These are phyloP conservation scores for Malthinus flaveolus DNA, from an alignment of 2,888 invertebrate species.

Conservation along the genomic window DNA sequence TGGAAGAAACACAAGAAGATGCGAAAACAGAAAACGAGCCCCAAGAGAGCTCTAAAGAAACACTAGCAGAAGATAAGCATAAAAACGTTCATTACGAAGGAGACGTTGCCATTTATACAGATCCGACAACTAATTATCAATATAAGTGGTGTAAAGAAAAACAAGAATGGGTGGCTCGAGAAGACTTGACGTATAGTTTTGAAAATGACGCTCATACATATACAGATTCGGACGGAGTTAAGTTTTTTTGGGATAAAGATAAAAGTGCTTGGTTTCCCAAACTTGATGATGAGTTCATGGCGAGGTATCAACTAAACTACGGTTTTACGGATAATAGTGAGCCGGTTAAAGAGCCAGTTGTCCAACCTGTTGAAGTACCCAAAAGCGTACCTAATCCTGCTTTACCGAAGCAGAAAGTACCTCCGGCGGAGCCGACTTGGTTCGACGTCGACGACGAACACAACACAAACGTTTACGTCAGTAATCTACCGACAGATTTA, in stretches of 20 bases:
- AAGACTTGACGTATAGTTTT: slow-evolving; percentile 62
- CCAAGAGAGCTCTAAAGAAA: not conserved
- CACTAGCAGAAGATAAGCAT: not conserved
- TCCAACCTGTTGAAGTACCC: slow-evolving; percentile 36
- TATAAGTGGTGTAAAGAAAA: slow-evolving; percentile 67
- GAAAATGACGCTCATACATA: slow-evolving; percentile 80
- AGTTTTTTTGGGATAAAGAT: slow-evolving; percentile 87
- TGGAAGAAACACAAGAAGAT: no score
- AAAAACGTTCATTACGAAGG: slow-evolving; percentile 71
- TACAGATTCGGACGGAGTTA: slow-evolving; percentile 84
- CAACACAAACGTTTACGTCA: slow-evolving; percentile 96
- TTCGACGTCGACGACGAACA: slow-evolving; percentile 86
- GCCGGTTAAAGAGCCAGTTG: slow-evolving; percentile 41
- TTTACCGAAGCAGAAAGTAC: slow-evolving; percentile 56
- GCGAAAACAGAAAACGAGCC: no score
- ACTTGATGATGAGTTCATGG: slow-evolving; percentile 95
- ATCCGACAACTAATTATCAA: slow-evolving; percentile 68
- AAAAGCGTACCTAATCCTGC: slow-evolving; percentile 31
- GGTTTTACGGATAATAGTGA: slow-evolving; percentile 72
- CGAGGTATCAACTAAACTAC: slow-evolving; percentile 94
- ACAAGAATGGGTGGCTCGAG: slow-evolving; percentile 61
- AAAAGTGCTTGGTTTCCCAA: slow-evolving; percentile 97
- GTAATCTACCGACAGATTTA: slow-evolving; percentile 85
- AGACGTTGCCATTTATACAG: slow-evolving; percentile 73
- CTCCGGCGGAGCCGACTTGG: slow-evolving; percentile 68